Percentiles rank a stretch among this genome's conserved stretches.
phyloP scores from a whole-genome alignment of 2,113 vertebrate species.

The Syngnathus floridae region DNA sequence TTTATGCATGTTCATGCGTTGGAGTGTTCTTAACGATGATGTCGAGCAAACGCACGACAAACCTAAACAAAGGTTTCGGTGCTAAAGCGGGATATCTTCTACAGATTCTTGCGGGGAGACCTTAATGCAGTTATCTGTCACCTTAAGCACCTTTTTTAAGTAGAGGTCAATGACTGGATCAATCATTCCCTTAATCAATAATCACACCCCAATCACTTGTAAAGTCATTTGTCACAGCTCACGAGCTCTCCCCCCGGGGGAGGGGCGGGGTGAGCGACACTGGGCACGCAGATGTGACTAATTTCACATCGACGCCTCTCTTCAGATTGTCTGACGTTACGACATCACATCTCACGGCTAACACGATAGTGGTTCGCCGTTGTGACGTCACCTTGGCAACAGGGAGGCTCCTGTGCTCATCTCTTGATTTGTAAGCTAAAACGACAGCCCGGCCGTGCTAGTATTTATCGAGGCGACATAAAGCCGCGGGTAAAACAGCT shows the following conservation, averaged over 20 bases:
- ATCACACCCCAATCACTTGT: conserved; percentile 35
- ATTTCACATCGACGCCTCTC: background rate
- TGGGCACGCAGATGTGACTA: conserved; percentile 21
- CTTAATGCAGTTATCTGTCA: conserved; percentile 1
- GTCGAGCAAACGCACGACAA: background rate
- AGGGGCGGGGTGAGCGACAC: too few species aligned
- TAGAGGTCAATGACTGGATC: conserved; percentile 33
- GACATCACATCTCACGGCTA: too few species aligned
- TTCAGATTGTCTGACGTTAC: background rate
- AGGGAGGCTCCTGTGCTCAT: too few species aligned
- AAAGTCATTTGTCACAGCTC: conserved; percentile 41
- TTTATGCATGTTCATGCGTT: background rate
- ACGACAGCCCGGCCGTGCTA: too few species aligned
- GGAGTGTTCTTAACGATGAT: background rate
- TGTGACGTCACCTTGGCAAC: too few species aligned
- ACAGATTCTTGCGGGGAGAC: background rate
- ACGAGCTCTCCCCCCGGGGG: background rate
- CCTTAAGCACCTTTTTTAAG: conserved; percentile 16
- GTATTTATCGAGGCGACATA: background rate
- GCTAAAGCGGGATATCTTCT: background rate
- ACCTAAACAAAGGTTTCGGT: background rate
- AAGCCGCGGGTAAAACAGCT: background rate
- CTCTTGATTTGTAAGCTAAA: too few species aligned
- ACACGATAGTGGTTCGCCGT: too few species aligned
- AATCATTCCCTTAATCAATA: conserved; percentile 37